These are phyloP conservation scores for Ischnus inquisitorius DNA, from an alignment of 2,888 invertebrate species.

Conservation along the genomic window DNA sequence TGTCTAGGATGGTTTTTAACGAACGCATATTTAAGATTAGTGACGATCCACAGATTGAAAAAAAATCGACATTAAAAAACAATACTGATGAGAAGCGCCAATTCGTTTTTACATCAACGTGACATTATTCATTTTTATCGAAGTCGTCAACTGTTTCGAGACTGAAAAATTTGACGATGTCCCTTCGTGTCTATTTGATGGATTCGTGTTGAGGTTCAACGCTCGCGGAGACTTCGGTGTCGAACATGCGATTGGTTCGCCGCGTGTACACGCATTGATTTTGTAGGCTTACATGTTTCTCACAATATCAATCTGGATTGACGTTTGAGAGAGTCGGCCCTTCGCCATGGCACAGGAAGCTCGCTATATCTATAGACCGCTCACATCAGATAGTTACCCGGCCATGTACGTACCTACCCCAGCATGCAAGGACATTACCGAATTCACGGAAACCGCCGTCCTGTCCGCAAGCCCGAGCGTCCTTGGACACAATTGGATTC, in stretches of 20 bases:
- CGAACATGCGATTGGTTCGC: slow-evolving; percentile 61
- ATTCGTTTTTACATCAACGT: too few relatives aligned
- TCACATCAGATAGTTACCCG: slow-evolving; percentile 47
- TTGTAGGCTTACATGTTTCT: slow-evolving; percentile 61
- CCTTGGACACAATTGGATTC: slow-evolving; percentile 61
- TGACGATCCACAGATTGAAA: too few relatives aligned
- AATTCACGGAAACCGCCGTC: slow-evolving; percentile 58
- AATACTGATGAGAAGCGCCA: too few relatives aligned
- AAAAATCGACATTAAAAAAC: too few relatives aligned
- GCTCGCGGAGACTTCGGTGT: slow-evolving; percentile 60
- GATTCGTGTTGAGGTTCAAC: slow-evolving; percentile 44
- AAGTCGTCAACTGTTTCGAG: too few relatives aligned
- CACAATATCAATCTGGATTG: slow-evolving; percentile 47
- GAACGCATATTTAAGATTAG: too few relatives aligned
- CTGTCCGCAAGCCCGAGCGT: slow-evolving; percentile 49
- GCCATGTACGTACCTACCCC: slow-evolving; percentile 39
- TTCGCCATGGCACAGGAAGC: slow-evolving; percentile 9
- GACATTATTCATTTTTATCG: too few relatives aligned
- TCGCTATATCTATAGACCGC: slow-evolving; percentile 24
- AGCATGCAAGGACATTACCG: slow-evolving; percentile 57
- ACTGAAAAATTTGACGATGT: too few relatives aligned
- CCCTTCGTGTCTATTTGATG: too few relatives aligned
- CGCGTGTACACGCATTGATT: slow-evolving; percentile 67
- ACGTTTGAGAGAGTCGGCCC: neutral
- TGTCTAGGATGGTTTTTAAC: too few relatives aligned